phyloP scores from a whole-genome alignment of 2,888 invertebrate genomes.

The Agrotis exclamationis region DNA sequence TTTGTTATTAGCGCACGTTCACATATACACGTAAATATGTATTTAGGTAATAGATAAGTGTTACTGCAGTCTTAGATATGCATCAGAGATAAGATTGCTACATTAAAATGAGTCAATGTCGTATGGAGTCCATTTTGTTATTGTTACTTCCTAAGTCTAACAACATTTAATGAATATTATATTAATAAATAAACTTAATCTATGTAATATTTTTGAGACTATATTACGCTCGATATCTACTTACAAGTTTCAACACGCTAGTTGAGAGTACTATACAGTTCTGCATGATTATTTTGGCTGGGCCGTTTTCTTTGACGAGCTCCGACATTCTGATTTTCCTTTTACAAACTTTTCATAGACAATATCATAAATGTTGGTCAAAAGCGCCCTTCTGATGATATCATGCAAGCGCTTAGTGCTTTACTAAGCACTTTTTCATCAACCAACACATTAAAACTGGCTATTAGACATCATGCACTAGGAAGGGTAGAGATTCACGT shows the following conservation, averaged over 20 bases:
- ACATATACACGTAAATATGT: conserved; percentile 15
- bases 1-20: conserved; percentile 31
- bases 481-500: conserved; percentile 32
- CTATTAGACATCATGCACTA: conserved; percentile 1
- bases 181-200: conserved; percentile 54
- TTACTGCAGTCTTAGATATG: conserved; percentile 54
- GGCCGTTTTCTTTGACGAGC: no score
- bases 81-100: conserved; percentile 48
- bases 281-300: no score
- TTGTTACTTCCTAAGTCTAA: conserved; percentile 10
- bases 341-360: no score
- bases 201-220: conserved; percentile 52
- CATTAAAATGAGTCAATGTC: conserved; percentile 40
- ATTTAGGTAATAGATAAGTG: conserved; percentile 46
- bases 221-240: neutral
- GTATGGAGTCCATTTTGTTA: conserved; percentile 16
- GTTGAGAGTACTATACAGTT: neutral
- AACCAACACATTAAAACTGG: neutral
- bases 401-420: no score
- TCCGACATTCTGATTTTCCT: no score
- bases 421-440: no score
- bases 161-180: conserved; percentile 41
- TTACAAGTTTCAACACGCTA: neutral
- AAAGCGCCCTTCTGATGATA: no score
- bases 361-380: no score